Evolutionary conservation across 2,888 invertebrate genomes (phyloP), one percentile per base, ranked within the genome.

Genomic region (Platycheirus albimanus): DNA sequence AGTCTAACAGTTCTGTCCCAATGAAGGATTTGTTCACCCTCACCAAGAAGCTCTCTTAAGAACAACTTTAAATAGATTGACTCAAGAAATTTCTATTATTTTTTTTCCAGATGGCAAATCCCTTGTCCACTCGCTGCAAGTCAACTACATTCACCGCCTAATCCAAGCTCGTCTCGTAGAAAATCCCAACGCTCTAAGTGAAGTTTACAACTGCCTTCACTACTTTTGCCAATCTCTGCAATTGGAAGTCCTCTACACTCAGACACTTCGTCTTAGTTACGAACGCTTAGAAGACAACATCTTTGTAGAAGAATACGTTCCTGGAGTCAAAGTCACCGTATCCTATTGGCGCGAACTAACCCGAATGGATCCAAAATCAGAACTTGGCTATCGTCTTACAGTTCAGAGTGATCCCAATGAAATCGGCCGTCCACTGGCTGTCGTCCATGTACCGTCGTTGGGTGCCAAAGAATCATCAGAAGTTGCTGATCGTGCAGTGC

Each of bases 201-300:
- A 97, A 89, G 94, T 97, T 0, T 97, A 97, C 90, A 94, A 94
- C 87, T 95, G 95, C 78, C 92, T 99, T 33, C 97, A 98, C 85
- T 96, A 95, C 88, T 99, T 99, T 91, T 98, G 98, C 88, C 97
- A 98, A 87, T 97, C 98, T 0, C 92, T 99, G 28, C 99, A 99
- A 88, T 91, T 99, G 30, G 98, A 99, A 91, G 95, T 95, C 5
- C 91, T 97, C 3, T 97, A 97, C 88, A 96, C 97, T 0, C 97
- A 98, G 92, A 97, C 97, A 0, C 91, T 97, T 86, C 93, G 98
- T 52, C 91, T 99, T 54, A 96, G 97, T 87, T 93, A 96, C 47
- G 98, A 98, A 88, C 93, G 98, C 6, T 92, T 99, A 19, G 96
- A 97, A 77, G 96, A 96, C 85, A 97, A 98, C 88, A 94, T 97